Conservation (phyloP, 2,113 vertebrate species). For the Solea senegalensis region DNA sequence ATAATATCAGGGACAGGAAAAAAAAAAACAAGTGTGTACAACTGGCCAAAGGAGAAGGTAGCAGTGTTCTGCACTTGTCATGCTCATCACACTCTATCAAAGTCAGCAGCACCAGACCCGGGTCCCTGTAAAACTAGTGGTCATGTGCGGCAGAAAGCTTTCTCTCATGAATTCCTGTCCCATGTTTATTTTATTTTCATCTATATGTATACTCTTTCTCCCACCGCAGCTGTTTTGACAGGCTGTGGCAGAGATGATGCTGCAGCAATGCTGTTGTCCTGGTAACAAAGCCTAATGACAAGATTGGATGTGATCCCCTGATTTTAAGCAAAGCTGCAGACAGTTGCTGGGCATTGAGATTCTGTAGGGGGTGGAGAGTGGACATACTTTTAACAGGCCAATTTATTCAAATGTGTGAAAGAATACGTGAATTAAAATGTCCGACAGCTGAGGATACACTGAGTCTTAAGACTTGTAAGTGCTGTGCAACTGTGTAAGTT, state of each 20-base stretch:
- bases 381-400: no score
- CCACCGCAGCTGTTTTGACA: conserved; percentile 6
- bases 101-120: neutral
- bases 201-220: conserved; percentile 16
- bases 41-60: conserved; percentile 23
- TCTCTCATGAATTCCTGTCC: conserved; percentile 11
- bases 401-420: neutral
- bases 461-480: neutral
- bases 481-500: no score
- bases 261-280: conserved; percentile 58
- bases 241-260: conserved; percentile 34
- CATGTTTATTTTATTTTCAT: conserved; percentile 46
- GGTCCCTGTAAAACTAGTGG: conserved; percentile 27
- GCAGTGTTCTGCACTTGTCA: conserved; percentile 21
- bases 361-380: neutral
- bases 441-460: neutral
- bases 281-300: conserved; percentile 70
- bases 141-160: conserved; percentile 23
- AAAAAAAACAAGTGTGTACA: conserved; percentile 14
- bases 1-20: conserved; percentile 18
- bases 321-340: conserved; percentile 58
- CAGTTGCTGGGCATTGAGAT: conserved; percentile 44
- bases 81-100: conserved; percentile 33
- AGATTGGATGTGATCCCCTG: conserved; percentile 58
- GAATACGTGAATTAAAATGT: neutral